Percentiles rank a stretch among this genome's conserved stretches.
phyloP scores from a whole-genome alignment of 2,797 vertebrate species.

The Bradypodion pumilum region DNA sequence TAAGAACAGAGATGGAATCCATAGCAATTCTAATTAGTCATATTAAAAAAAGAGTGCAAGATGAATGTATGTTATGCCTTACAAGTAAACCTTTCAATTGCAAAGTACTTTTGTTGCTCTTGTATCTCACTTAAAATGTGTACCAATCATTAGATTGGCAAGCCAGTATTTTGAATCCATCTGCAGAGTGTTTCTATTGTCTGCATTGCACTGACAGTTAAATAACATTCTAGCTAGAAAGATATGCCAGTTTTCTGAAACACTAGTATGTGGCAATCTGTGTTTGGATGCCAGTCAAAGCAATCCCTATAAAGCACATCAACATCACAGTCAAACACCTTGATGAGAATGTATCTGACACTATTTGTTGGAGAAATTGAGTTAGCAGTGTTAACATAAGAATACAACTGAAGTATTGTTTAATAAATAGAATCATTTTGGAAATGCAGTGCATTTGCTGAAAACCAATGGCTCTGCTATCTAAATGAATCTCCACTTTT shows the following conservation, averaged over 20 bases:
- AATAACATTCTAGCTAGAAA: conserved; percentile 14
- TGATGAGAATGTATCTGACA: background rate
- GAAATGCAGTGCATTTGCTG: background rate
- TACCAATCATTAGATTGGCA: conserved; percentile 27
- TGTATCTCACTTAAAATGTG: background rate
- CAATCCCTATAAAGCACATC: conserved; percentile 24
- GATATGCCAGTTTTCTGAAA: conserved; percentile 10
- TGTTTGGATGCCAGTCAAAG: conserved; percentile 25
- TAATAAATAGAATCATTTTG: background rate
- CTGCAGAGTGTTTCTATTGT: conserved; percentile 36
- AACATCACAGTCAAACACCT: conserved; percentile 27
- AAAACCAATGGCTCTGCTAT: background rate
- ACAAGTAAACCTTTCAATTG: background rate
- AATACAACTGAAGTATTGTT: conserved; percentile 18
- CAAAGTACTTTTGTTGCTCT: background rate
- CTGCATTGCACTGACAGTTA: conserved; percentile 26
- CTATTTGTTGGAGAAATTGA: conserved; percentile 5
- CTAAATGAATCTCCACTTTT: no score
- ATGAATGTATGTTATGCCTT: background rate
- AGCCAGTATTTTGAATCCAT: conserved; percentile 32
- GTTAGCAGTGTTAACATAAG: background rate
- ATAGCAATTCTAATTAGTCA: background rate
- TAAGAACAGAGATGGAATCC: background rate
- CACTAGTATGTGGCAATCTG: conserved; percentile 1
- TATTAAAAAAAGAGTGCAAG: background rate